Evolutionary conservation across 1,140 invertebrate species (phyloP).

Genomic region (Ceratitis capitata): DNA sequence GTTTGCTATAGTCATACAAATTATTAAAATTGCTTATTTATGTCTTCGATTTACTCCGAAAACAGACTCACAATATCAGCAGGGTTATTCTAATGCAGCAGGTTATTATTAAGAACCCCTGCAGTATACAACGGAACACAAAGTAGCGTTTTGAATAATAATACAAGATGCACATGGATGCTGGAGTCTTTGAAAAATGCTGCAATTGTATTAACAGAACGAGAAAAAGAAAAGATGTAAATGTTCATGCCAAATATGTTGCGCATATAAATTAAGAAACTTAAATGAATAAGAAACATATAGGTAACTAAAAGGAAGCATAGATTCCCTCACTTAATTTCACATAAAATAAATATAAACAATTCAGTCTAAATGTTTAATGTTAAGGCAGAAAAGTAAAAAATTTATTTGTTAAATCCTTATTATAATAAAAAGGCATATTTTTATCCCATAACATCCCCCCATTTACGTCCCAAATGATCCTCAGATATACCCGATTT

Average conservation of each 20-base stretch:
- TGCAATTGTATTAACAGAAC: conserved; percentile 23
- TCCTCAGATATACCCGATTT: not conserved
- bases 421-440: conserved; percentile 7
- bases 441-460: not conserved
- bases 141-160: conserved; percentile 58
- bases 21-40: not conserved
- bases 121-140: conserved; percentile 7
- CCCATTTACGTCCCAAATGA: not conserved
- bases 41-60: conserved; percentile 11
- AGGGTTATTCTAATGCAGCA: conserved; percentile 61
- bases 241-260: not conserved
- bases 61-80: conserved; percentile 62
- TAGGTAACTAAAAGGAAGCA: not conserved
- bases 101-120: conserved; percentile 57
- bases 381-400: conserved; percentile 8
- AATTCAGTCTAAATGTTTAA: not conserved
- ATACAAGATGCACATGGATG: not conserved
- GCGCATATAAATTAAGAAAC: conserved; percentile 16
- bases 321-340: not conserved
- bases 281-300: not conserved
- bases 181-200: not conserved
- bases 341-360: not conserved
- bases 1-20: not conserved
- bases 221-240: not conserved
- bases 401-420: not conserved